Evolutionary conservation across 2,113 vertebrate genomes (phyloP).

Genomic region (Esox niger): DNA sequence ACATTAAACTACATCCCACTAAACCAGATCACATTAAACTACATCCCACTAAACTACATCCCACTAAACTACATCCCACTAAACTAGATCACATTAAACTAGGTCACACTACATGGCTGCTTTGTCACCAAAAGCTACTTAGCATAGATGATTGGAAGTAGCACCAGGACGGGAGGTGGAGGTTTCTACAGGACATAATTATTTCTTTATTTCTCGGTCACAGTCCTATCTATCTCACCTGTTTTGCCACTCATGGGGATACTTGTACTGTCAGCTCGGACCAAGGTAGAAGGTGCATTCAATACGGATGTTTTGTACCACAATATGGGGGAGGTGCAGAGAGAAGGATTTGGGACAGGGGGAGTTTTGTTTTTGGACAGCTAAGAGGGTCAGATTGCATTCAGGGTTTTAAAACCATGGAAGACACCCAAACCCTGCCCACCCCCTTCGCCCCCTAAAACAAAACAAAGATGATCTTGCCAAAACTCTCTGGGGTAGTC

Average conservation of each 20-base stretch:
- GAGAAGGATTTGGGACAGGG: neutral
- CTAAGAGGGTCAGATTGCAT: conserved; percentile 27
- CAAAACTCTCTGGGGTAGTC: conserved; percentile 47
- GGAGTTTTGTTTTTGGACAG: conserved; percentile 3
- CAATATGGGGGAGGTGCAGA: neutral
- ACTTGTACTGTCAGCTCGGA: too few species aligned
- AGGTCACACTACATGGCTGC: conserved; percentile 30
- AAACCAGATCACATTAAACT: too few species aligned
- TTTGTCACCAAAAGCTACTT: conserved; percentile 47
- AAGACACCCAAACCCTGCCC: conserved; percentile 44
- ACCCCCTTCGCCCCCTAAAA: conserved; percentile 35
- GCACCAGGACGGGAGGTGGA: neutral
- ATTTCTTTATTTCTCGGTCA: neutral
- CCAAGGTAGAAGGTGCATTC: too few species aligned
- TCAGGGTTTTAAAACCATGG: conserved; percentile 32
- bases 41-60: too few species aligned
- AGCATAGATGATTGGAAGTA: conserved; percentile 46
- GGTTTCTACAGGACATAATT: neutral
- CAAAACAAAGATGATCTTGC: conserved; percentile 57
- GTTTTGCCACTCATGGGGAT: too few species aligned
- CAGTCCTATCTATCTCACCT: too few species aligned
- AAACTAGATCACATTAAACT: too few species aligned
- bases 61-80: too few species aligned
- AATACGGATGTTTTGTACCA: too few species aligned
- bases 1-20: too few species aligned